Evolutionary conservation across 2,888 invertebrate genomes (phyloP).

Genomic region (Heteromyza rotundicornis): DNA sequence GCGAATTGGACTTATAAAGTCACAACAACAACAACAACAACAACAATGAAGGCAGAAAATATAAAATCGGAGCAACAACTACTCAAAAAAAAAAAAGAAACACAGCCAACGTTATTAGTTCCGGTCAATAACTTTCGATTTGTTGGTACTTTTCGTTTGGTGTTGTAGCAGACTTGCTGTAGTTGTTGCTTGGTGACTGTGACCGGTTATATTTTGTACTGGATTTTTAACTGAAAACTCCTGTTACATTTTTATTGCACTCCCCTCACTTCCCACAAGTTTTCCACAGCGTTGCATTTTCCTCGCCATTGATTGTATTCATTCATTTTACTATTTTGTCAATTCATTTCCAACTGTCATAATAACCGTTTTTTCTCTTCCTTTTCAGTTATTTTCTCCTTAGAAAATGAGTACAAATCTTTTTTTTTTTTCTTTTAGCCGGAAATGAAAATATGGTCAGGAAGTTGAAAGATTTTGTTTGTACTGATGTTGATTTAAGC

Average conservation of each 20-base stretch:
- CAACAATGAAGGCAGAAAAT: too few species aligned
- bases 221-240: background rate
- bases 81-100: too few species aligned
- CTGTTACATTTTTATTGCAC: background rate
- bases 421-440: background rate
- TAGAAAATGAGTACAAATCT: background rate
- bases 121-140: conserved; percentile 47
- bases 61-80: too few species aligned
- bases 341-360: background rate
- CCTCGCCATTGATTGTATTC: background rate
- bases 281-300: background rate
- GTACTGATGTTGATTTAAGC: conserved; percentile 17
- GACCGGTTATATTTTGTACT: background rate
- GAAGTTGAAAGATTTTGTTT: background rate
- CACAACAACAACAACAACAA: too few species aligned
- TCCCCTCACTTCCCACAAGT: background rate
- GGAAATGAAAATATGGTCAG: background rate
- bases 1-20: too few species aligned
- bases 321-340: background rate
- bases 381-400: background rate
- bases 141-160: conserved; percentile 21
- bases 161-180: conserved; percentile 1
- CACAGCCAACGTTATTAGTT: conserved; percentile 37
- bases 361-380: background rate
- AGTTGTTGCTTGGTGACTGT: background rate